Evolutionary conservation across 2,888 invertebrate species (phyloP).

Genomic region (Plebejus melissa): DNA sequence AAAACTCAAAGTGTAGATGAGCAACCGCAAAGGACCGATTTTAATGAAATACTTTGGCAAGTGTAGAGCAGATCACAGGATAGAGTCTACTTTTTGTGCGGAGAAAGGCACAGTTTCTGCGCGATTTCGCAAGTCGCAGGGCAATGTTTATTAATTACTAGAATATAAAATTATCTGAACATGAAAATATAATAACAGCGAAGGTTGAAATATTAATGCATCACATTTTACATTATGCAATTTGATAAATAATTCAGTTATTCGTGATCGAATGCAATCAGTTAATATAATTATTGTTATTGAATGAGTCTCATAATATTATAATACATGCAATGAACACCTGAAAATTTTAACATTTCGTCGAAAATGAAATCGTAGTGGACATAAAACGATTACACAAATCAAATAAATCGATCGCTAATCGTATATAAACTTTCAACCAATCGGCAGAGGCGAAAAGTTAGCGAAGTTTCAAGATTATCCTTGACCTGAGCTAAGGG

Average conservation of each 20-base stretch:
- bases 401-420: conserved; percentile 10
- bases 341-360: not conserved
- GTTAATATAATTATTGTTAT: conserved; percentile 25
- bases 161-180: not conserved
- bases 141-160: not conserved
- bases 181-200: not conserved
- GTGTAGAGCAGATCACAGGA: too few relatives aligned
- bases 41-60: not conserved
- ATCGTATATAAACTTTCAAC: not conserved
- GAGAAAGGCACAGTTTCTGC: not conserved
- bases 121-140: not conserved
- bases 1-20: too few relatives aligned
- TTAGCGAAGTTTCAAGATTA: conserved; percentile 36
- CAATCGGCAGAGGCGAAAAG: not conserved
- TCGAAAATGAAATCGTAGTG: not conserved
- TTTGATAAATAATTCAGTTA: conserved; percentile 25
- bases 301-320: conserved; percentile 15
- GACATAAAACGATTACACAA: not conserved
- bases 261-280: conserved; percentile 18
- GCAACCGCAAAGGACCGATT: not conserved
- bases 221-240: not conserved
- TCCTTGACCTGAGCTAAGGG: conserved; percentile 64
- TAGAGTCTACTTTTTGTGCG: not conserved
- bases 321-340: conserved; percentile 16
- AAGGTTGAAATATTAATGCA: not conserved